Percentiles rank a stretch among this genome's conserved stretches.
phyloP scores from a whole-genome alignment of 2,797 vertebrate genomes.

The Macropus fuliginosus region DNA sequence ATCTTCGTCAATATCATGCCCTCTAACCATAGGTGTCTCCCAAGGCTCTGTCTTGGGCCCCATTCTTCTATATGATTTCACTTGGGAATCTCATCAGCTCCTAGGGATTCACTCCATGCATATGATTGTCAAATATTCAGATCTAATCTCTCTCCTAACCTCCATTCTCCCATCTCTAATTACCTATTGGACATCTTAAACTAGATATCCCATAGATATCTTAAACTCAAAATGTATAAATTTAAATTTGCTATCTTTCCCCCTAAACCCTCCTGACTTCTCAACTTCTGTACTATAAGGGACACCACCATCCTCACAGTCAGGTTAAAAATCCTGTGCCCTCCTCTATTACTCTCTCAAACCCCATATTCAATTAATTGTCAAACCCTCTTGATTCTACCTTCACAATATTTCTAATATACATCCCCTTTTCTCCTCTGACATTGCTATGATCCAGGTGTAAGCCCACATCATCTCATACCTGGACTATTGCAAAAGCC shows the following conservation, averaged over 20 bases:
- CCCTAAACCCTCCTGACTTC: background rate
- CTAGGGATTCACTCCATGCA: background rate
- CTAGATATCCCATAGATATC: background rate
- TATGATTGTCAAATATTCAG: background rate
- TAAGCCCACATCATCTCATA: background rate
- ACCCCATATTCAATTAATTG: background rate
- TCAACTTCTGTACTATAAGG: background rate
- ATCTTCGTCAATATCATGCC: background rate
- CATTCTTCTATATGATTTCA: background rate
- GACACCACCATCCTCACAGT: background rate
- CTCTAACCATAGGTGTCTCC: background rate
- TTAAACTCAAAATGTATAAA: background rate
- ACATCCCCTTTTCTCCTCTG: background rate
- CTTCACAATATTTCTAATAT: background rate
- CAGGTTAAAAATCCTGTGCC: background rate
- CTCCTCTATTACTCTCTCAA: background rate
- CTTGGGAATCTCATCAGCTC: background rate
- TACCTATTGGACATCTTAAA: background rate
- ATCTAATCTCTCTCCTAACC: background rate
- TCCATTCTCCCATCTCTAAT: background rate
- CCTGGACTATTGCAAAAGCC: background rate
- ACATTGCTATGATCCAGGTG: too few species aligned
- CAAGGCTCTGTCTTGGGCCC: background rate
- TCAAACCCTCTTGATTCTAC: background rate
- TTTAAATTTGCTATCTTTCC: background rate